Percentiles rank a stretch among this genome's conserved stretches.
phyloP scores from a whole-genome alignment of 2,888 invertebrate genomes.

The Luperina nickerlii region DNA sequence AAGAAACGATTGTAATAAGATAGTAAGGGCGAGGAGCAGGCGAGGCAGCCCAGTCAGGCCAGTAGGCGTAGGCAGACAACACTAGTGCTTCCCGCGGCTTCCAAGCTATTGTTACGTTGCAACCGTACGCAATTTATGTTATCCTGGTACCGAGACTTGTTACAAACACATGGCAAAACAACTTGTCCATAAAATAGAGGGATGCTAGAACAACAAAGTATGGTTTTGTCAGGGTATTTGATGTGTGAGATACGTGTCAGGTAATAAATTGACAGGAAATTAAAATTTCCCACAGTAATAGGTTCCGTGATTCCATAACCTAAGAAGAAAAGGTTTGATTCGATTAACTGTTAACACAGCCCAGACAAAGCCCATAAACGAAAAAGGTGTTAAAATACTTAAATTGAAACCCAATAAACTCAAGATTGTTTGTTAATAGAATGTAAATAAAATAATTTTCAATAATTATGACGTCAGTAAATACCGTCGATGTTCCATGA shows the following conservation, averaged over 20 bases:
- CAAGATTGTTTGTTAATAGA: constrained; percentile 37
- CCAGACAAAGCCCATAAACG: background rate
- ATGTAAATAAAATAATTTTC: constrained; percentile 61
- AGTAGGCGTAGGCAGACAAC: constrained; percentile 65
- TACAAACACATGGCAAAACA: constrained; percentile 60
- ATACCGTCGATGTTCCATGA: constrained; percentile 62
- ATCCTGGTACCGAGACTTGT: constrained; percentile 64
- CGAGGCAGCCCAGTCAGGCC: constrained; percentile 51
- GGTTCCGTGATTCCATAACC: background rate
- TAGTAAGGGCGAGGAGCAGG: constrained; percentile 77
- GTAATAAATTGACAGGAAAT: constrained; percentile 29
- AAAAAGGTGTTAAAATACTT: constrained; percentile 11
- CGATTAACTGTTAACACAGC: background rate
- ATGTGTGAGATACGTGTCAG: constrained; percentile 23
- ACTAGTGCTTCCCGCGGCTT: constrained; percentile 75
- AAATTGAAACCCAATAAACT: constrained; percentile 23
- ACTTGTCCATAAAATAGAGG: constrained; percentile 60
- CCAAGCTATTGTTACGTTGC: constrained; percentile 82
- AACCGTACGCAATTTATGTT: constrained; percentile 83
- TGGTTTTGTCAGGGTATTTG: constrained; percentile 30
- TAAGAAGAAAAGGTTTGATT: background rate
- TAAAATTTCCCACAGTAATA: background rate
- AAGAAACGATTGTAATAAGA: constrained; percentile 86
- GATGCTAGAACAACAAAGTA: constrained; percentile 27
- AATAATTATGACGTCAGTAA: constrained; percentile 67